phyloP scores from a whole-genome alignment of 2,113 vertebrate genomes.

The Orthonyx spaldingii region DNA sequence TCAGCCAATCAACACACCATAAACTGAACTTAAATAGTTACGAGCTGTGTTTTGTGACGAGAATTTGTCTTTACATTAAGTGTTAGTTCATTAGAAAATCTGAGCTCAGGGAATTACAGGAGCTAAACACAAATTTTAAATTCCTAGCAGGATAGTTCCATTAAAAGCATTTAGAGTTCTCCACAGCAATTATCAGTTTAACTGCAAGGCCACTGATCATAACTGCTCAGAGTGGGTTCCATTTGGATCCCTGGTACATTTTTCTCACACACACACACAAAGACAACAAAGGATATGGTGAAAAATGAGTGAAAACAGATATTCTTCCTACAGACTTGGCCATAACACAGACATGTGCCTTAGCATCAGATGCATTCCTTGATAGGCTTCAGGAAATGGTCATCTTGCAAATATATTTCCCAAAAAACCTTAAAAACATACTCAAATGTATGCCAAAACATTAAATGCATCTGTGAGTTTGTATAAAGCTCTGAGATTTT shows the following conservation, averaged over 20 bases:
- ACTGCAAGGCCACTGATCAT: not conserved
- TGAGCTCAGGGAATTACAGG: slow-evolving; percentile 43
- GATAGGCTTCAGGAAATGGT: not conserved
- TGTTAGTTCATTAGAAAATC: slow-evolving; percentile 65
- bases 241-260: not conserved
- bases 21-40: slow-evolving; percentile 68
- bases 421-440: not conserved
- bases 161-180: slow-evolving; percentile 38
- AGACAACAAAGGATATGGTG: not conserved
- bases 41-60: slow-evolving; percentile 61
- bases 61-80: slow-evolving; percentile 70
- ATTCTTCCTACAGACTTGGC: not conserved
- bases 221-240: not conserved
- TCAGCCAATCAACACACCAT: slow-evolving; percentile 66
- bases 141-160: slow-evolving; percentile 27
- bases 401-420: not conserved
- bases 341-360: not conserved
- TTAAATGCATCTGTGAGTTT: not conserved
- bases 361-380: not conserved
- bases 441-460: not conserved
- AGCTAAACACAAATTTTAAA: slow-evolving; percentile 54
- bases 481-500: not conserved
- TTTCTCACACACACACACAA: not conserved
- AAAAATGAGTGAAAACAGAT: not conserved
- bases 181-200: not conserved